These are phyloP conservation scores for Myotis daubentonii DNA, from an alignment of 2,797 vertebrate species.

Conservation along the genomic window DNA sequence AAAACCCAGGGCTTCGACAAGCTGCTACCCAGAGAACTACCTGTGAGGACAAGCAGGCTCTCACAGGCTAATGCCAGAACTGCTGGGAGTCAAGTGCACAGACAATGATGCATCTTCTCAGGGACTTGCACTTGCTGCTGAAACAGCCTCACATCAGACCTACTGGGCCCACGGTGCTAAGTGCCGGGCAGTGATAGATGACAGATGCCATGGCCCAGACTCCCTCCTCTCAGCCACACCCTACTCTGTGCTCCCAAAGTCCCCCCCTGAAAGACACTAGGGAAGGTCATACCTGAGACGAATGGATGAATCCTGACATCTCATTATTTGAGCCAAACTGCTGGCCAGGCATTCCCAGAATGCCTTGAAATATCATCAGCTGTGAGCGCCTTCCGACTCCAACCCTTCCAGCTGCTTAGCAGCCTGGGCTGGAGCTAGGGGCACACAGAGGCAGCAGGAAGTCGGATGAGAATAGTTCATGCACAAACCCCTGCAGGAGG, in stretches of 20 bases:
- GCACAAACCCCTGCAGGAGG: not conserved
- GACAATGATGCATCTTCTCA: not conserved
- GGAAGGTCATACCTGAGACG: conserved; percentile 23
- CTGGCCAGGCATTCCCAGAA: not conserved
- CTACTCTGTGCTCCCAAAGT: not conserved
- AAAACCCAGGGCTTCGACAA: not conserved
- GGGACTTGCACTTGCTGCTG: not conserved
- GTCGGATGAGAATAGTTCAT: not conserved
- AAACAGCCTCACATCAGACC: not conserved
- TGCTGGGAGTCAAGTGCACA: not conserved
- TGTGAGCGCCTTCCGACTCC: not conserved
- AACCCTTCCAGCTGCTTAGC: not conserved
- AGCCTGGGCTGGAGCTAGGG: not conserved
- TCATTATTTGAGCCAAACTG: conserved; percentile 30
- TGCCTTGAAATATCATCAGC: not conserved
- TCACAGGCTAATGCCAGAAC: not conserved
- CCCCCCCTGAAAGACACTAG: not conserved
- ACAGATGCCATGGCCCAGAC: not conserved
- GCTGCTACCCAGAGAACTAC: not conserved
- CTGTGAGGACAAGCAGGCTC: not conserved
- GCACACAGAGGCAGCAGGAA: not conserved
- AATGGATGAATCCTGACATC: conserved; percentile 36
- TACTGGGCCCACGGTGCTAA: not conserved
- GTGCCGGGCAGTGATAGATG: not conserved
- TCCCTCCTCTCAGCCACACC: not conserved